phyloP scores from a whole-genome alignment of 53 echinoderm and acorn worm species.

The Pentamera pediparva region DNA sequence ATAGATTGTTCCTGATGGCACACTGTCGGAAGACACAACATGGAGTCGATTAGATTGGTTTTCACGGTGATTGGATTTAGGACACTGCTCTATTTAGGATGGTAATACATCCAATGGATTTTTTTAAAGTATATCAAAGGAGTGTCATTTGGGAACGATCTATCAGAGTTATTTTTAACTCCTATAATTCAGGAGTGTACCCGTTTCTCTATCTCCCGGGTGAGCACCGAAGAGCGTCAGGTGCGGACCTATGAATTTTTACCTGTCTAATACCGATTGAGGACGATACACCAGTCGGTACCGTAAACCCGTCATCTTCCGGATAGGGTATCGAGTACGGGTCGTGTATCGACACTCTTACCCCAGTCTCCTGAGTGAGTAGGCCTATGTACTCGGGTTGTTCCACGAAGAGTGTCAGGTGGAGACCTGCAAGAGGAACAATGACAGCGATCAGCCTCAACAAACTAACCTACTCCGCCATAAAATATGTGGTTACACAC shows the following conservation, averaged over 20 bases:
- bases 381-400: constrained; percentile 87
- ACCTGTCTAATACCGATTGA: constrained; percentile 74
- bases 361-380: constrained; percentile 66
- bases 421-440: constrained; percentile 46
- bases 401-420: constrained; percentile 75
- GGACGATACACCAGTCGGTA: constrained; percentile 57
- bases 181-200: no score
- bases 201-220: no score
- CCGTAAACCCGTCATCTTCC: constrained; percentile 74
- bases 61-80: no score
- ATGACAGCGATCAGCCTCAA: neutral
- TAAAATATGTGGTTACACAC: no score
- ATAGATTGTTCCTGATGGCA: neutral
- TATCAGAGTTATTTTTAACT: neutral
- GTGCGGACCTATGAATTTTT: neutral
- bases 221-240: no score
- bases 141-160: no score
- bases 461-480: no score
- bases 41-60: neutral
- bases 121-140: no score
- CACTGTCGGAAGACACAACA: neutral
- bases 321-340: constrained; percentile 47
- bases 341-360: constrained; percentile 52
- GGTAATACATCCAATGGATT: no score
- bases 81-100: no score